Percentiles rank a stretch among this genome's conserved stretches.
phyloP scores from a whole-genome alignment of 2,888 invertebrate genomes.

The Sclerodermus sp. region DNA sequence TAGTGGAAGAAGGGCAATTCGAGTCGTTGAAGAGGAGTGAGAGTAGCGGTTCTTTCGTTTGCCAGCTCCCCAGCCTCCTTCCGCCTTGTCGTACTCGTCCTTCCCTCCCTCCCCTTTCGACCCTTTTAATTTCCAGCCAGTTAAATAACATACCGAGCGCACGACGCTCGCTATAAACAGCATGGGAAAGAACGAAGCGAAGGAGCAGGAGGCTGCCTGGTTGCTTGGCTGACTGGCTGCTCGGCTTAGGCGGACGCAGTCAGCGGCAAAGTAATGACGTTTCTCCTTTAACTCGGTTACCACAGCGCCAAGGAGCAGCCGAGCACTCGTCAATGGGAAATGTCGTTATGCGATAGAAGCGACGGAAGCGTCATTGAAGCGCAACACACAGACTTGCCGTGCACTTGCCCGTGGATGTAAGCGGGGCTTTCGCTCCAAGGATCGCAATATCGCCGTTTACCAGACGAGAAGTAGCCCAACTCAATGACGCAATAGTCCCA shows the following conservation, averaged over 20 bases:
- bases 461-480: background rate
- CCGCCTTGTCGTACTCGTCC: too few species aligned
- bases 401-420: too few species aligned
- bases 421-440: too few species aligned
- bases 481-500: background rate
- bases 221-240: too few species aligned
- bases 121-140: constrained; percentile 20
- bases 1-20: too few species aligned
- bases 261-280: constrained; percentile 23
- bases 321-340: constrained; percentile 8
- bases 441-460: too few species aligned
- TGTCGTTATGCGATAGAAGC: constrained; percentile 2
- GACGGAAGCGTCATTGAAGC: background rate
- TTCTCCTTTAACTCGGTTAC: constrained; percentile 18
- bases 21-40: too few species aligned
- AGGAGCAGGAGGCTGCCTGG: too few species aligned
- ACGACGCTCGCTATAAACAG: constrained; percentile 16
- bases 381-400: too few species aligned
- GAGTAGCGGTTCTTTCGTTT: too few species aligned
- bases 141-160: constrained; percentile 19
- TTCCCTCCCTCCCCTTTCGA: too few species aligned
- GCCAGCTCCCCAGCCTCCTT: too few species aligned
- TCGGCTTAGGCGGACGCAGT: constrained; percentile 1
- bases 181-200: constrained; percentile 15
- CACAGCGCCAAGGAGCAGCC: background rate